phyloP scores from a whole-genome alignment of 2,113 vertebrate genomes.

The Lanius collurio region DNA sequence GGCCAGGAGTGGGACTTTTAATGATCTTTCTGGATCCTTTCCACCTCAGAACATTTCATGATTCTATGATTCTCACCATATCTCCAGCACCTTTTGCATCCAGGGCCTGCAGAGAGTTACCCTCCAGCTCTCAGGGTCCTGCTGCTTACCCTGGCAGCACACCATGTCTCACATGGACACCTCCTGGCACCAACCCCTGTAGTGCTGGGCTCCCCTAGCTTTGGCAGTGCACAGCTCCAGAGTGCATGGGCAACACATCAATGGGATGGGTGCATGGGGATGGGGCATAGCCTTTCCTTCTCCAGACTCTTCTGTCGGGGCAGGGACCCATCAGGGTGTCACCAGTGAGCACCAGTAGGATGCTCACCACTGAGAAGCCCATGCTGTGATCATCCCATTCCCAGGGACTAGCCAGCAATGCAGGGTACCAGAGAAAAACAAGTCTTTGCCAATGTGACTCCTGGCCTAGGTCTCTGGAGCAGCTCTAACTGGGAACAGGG shows the following conservation, averaged over 20 bases:
- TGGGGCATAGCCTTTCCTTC: not conserved
- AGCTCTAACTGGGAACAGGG: not conserved
- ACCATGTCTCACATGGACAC: fast-evolving
- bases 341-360: not conserved
- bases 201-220: not conserved
- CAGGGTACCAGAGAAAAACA: not conserved
- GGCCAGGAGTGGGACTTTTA: not conserved
- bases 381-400: not conserved
- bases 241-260: not conserved
- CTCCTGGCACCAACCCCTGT: not conserved
- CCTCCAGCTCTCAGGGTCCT: not conserved
- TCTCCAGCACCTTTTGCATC: not conserved
- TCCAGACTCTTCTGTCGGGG: not conserved
- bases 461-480: not conserved
- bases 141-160: not conserved
- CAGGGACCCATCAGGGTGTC: not conserved
- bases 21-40: not conserved
- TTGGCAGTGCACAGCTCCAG: not conserved
- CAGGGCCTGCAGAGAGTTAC: fast-evolving
- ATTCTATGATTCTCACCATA: not conserved
- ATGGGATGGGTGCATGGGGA: not conserved
- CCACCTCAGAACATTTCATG: not conserved
- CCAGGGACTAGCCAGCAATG: not conserved
- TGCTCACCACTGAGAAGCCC: not conserved
- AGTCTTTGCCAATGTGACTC: not conserved